Base-by-base conservation (phyloP, 2,888 invertebrate genomes). In the Lamellibrachia satsuma region DNA sequence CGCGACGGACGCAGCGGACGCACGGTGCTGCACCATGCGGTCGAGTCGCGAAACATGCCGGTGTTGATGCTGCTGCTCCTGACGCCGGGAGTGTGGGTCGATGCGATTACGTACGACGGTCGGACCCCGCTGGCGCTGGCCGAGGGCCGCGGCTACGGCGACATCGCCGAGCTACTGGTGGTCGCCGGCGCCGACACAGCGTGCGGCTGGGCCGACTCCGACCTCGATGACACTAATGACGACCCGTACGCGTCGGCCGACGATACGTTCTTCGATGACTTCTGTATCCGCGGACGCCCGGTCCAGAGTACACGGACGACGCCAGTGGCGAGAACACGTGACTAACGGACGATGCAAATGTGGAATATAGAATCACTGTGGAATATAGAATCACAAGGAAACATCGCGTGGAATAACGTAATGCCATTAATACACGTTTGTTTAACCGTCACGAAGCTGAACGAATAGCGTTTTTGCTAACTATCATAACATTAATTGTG, bases 1-100 rank as follows among this genome's bases (percentile, higher is more conserved):
- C 94, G 95, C 15, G 97, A 97, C 93, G 95, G 96, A 7, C 95
- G 95, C 60, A 96, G 96, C 94, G 98, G 97, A 3, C 97, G 97
- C 93, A 97, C 97, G 0, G 97, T 98, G 0, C 96, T 98, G 52
- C 97, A 98, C 94, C 97, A 97, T 90, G 97, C 97, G 0, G 97
- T 97, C 93, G 97, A 96, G 75, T 15, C 75, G 6, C 75, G 75
- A 11, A 75, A 75, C 75, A 75, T 75, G 75, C 6, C 75, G 75
- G 75, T 75, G 75, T 15, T 75, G 75, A 75, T n/a, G 75, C 6
- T 15, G 75, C 75, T 75, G 75, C 75, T 75, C 3, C 22, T 75
- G 75, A 75, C 22, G 15, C 15, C 15, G 75, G 2, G 75, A 2
- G 75, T 75, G 22, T 75, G 75, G 15, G 6, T 95, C 8, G 94